Base-by-base conservation (phyloP, 2,113 vertebrate species). In the Gymnobelideus leadbeateri region DNA sequence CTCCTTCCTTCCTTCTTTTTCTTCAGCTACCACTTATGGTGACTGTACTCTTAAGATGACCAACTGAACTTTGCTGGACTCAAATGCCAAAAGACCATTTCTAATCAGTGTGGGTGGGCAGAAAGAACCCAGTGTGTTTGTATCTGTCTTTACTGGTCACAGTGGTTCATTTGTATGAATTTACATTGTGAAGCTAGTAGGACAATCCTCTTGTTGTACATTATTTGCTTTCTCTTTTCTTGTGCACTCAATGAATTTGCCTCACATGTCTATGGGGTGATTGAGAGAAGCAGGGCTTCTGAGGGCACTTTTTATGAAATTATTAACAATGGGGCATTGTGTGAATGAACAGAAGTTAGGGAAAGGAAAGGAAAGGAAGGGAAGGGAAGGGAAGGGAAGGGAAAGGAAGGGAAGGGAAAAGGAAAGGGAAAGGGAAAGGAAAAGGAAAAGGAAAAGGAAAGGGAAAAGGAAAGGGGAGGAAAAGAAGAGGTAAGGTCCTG, bases 281-380 rank as follows among this genome's bases (percentile, higher is more conserved):
- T 84, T 43, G 90, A 49, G 47, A 49, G 47, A 49, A 89, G 3
- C 3, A 10, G 55, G 1, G 24, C 90, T 61, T 52, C 93, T 51
- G 46, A 94, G 92, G 54, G 91, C 7, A 6, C 28, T 93, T 94
- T 94, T 91, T 95, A 25, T 53, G 31, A 25, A 89, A 23, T 21
- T 91, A 92, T 25, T 93, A 96, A 97, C 96, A 97, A 92, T 93
- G 91, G 93, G n/a, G 37, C 94, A 89, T 97, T 97, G 94, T 97
- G 49, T 77, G 52, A 51, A 68, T 25, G 52, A 51, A 68, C 21
- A 31, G 50, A 8, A 93, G 16, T 46, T 61, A 61, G 11, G 55
- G 93, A 68, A 95, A 50, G 92, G 23, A 6, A 7, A 1, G 14
- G 47, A 46, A 3, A 14, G 51, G 14, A 94, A 49, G 54, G 51